Percentiles rank a stretch among this genome's conserved stretches.
Evolutionary conservation across 2,888 invertebrate genomes (phyloP).

Genomic region (Pherbina coryleti): DNA sequence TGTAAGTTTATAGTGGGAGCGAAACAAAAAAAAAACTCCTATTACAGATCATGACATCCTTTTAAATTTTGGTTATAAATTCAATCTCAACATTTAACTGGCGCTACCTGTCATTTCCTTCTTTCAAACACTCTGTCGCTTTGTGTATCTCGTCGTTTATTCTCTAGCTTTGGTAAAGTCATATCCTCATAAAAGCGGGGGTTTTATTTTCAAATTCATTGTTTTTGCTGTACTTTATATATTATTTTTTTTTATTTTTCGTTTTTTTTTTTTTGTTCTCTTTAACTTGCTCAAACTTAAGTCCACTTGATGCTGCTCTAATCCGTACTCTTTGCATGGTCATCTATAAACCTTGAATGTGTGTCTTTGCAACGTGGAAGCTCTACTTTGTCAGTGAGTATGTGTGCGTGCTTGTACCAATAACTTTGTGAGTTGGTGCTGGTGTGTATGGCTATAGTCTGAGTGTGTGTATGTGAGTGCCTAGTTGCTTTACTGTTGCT

Average conservation of each 20-base stretch:
- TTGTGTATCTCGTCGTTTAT: background rate
- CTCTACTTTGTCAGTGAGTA: no score
- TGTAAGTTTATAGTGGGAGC: no score
- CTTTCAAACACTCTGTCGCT: background rate
- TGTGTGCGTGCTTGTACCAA: background rate
- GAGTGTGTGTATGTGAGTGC: no score
- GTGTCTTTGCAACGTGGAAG: background rate
- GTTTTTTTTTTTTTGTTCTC: background rate
- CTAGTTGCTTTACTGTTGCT: no score
- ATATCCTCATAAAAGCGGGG: background rate
- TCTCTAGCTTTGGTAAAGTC: background rate
- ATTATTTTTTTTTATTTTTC: no score
- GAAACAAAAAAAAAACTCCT: no score
- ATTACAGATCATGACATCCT: no score
- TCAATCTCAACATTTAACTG: no score
- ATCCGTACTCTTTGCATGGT: slow-evolving; percentile 20
- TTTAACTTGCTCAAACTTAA: slow-evolving; percentile 17
- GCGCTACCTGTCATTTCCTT: no score
- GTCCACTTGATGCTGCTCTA: slow-evolving; percentile 26
- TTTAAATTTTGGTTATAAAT: no score
- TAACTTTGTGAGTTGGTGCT: background rate
- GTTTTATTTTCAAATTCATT: no score
- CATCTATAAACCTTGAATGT: slow-evolving; percentile 8
- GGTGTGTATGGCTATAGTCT: background rate
- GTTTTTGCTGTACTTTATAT: no score